Evolutionary conservation across 2,888 invertebrate species (phyloP).

Genomic region (Aspidiotus rigidus): DNA sequence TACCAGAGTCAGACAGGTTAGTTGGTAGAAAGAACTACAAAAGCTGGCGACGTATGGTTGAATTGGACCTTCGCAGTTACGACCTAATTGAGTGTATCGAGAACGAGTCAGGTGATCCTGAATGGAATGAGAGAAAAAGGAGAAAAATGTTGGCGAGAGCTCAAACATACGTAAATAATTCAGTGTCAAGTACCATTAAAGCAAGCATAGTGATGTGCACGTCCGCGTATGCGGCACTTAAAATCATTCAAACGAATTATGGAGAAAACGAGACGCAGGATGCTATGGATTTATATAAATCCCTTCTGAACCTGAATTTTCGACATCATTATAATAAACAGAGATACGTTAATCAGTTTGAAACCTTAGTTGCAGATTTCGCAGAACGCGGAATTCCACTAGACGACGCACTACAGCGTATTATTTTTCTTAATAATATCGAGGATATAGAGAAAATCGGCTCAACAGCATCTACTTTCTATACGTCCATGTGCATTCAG

Average conservation of each 20-base stretch:
- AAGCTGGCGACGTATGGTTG: background rate
- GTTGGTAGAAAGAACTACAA: background rate
- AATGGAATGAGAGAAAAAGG: background rate
- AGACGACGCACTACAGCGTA: background rate
- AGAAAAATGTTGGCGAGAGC: background rate
- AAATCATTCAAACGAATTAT: background rate
- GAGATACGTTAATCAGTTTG: background rate
- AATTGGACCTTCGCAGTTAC: background rate
- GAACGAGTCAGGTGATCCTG: background rate
- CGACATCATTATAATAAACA: background rate
- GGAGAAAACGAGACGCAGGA: background rate
- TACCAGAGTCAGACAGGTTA: background rate
- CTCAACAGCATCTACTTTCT: background rate
- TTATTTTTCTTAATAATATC: background rate
- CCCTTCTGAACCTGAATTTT: background rate
- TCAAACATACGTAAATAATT: background rate
- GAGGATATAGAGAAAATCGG: background rate
- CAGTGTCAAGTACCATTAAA: background rate
- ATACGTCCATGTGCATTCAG: background rate
- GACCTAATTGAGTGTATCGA: background rate
- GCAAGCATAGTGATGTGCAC: background rate
- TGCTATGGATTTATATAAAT: background rate
- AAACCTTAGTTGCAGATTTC: background rate
- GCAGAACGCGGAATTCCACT: background rate
- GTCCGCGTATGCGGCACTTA: background rate